Evolutionary conservation across 1,140 invertebrate species (phyloP), one percentile per base, ranked within the genome.

Genomic region (Hylyphantes graminicola): DNA sequence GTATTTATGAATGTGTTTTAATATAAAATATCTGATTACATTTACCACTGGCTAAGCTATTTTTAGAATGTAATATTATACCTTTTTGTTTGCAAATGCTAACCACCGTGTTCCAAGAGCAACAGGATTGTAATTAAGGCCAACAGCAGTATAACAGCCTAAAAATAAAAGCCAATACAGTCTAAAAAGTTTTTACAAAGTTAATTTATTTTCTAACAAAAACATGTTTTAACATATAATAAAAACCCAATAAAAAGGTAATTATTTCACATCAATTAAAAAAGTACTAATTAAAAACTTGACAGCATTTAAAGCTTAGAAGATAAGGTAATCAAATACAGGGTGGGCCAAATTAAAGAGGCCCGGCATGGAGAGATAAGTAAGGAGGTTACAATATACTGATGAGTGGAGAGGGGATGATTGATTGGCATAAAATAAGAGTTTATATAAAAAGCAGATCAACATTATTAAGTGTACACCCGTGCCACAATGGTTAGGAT

Each of bases 81-180:
- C 91, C 86, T 90, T 90, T 86, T 94, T 94, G 89, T 98, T 97
- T 86, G 96, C 95, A 90, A 92, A 94, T 0, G 93, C 93, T 67
- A 94, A 87, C 92, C 93, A 93, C 73, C 90, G 88, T 61, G 89
- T 88, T 6, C 97, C 97, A 5, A 98, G 90, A 2, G 96, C 94
- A 68, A 98, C 92, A n/a, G 96, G 96, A 91, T 97, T 99, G 0
- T 88, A 93, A 89, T 94, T 93, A 11, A 93, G 92, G 6, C 96
- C 95, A 17, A 96, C 94, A 90, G 94, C 94, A 15, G 95, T 94
- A 90, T 94, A 97, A 89, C 96, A 98, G 13, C 88, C 90, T 91
- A 78, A 53, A 15, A 80, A 51, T 48, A 48, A 15, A 48, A 10
- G 51, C 35, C 6, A 70, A n/a, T n/a, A n/a, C n/a, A n/a, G n/a